These are phyloP conservation scores for Tenualosa thibaudeaui DNA, from an alignment of 2,797 vertebrate genomes.

Conservation along the genomic window DNA sequence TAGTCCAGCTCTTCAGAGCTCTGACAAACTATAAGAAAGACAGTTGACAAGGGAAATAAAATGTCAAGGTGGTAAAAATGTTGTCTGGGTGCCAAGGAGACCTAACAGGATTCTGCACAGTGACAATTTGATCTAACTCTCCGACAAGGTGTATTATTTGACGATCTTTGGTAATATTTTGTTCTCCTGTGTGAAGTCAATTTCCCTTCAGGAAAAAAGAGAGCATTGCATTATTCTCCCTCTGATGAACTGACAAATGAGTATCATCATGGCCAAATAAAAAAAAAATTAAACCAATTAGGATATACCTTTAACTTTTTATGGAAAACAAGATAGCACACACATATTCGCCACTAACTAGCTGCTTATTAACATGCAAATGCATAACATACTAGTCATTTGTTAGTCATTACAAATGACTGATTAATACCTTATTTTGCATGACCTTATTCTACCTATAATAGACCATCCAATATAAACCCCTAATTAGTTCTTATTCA, in stretches of 20 bases:
- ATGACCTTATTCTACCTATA: too few relatives aligned
- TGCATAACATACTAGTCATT: too few relatives aligned
- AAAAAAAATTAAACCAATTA: background rate
- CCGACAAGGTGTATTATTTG: background rate
- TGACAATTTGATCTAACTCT: background rate
- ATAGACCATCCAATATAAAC: too few relatives aligned
- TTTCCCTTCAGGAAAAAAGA: background rate
- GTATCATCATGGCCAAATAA: background rate
- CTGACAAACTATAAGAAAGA: background rate
- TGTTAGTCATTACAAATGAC: too few relatives aligned
- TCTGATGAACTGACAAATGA: background rate
- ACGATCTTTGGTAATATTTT: slow-evolving; percentile 71
- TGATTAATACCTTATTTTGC: too few relatives aligned
- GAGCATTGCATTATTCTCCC: background rate
- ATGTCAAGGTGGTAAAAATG: background rate
- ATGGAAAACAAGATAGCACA: too few relatives aligned
- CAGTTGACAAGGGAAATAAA: slow-evolving; percentile 56
- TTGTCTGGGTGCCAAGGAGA: background rate
- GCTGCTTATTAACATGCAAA: too few relatives aligned
- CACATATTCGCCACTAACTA: too few relatives aligned
- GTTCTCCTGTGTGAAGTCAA: slow-evolving; percentile 54
- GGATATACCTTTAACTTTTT: too few relatives aligned
- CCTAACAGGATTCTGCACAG: background rate
- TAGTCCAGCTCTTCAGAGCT: slow-evolving; percentile 41
- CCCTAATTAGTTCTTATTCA: too few relatives aligned